Evolutionary conservation across 2,797 vertebrate species (phyloP).

Genomic region (Chaetodon trifasciatus): DNA sequence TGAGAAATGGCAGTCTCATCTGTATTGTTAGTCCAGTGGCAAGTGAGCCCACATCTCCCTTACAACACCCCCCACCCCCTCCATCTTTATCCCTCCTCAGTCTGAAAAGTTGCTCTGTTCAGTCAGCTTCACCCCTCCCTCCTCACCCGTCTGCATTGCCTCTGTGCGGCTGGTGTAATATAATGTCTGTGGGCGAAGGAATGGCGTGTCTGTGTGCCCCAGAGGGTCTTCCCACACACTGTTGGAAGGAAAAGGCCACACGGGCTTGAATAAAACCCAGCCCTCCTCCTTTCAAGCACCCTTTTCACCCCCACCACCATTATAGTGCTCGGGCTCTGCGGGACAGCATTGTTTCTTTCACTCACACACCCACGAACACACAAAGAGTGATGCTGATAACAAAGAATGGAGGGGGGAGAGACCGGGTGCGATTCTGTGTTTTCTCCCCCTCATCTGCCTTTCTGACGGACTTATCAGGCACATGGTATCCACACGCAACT

Average conservation of each 20-base stretch:
- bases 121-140: slow-evolving; percentile 53
- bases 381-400: slow-evolving; percentile 66
- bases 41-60: slow-evolving; percentile 56
- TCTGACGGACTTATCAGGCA: slow-evolving; percentile 59
- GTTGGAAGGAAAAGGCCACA: slow-evolving; percentile 67
- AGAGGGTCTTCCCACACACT: slow-evolving; percentile 80
- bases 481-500: slow-evolving; percentile 67
- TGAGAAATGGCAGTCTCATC: slow-evolving; percentile 54
- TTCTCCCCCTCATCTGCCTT: slow-evolving; percentile 49
- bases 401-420: slow-evolving; percentile 51
- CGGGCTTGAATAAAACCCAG: slow-evolving; percentile 67
- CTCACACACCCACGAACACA: slow-evolving; percentile 71
- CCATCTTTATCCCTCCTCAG: slow-evolving; percentile 47
- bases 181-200: slow-evolving; percentile 74
- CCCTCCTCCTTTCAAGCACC: slow-evolving; percentile 71
- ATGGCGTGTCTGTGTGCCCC: slow-evolving; percentile 74
- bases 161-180: slow-evolving; percentile 58
- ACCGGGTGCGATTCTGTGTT: slow-evolving; percentile 53
- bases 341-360: slow-evolving; percentile 75
- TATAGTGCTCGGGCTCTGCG: slow-evolving; percentile 60
- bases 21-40: slow-evolving; percentile 57
- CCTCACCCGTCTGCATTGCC: slow-evolving; percentile 51
- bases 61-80: slow-evolving; percentile 23
- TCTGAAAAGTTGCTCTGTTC: slow-evolving; percentile 76
- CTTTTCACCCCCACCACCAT: slow-evolving; percentile 68